phyloP scores from a whole-genome alignment of 1,140 invertebrate species.

The Eriocheir sinensis region DNA sequence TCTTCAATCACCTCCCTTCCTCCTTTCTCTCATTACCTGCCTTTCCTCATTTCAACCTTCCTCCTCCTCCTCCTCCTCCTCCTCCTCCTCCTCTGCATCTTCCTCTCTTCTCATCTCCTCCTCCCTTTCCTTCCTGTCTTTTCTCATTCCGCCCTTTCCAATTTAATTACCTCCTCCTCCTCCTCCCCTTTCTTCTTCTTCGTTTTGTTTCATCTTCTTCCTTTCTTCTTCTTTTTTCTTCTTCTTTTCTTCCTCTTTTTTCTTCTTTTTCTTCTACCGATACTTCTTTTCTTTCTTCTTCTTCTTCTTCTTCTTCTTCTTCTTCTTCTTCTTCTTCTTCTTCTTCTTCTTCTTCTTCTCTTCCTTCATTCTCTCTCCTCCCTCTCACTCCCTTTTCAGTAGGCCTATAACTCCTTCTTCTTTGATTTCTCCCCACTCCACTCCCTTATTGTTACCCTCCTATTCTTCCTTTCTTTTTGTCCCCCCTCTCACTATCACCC shows the following conservation, averaged over 20 bases:
- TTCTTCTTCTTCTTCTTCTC: background rate
- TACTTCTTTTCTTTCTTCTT: background rate
- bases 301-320: background rate
- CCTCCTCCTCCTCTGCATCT: too few species aligned
- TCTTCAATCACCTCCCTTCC: too few species aligned
- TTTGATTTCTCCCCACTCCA: background rate
- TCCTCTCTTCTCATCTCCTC: too few species aligned
- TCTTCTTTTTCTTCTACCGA: background rate
- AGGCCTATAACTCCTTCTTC: too few species aligned
- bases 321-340: background rate
- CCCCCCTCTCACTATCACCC: too few species aligned
- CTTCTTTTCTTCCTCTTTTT: background rate
- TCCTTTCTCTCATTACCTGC: too few species aligned
- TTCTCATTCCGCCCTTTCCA: too few species aligned
- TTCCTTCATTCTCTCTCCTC: too few species aligned
- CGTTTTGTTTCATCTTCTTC: background rate
- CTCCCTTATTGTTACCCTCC: background rate
- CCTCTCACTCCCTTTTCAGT: background rate
- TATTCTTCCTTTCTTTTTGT: background rate
- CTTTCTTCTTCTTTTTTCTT: slow-evolving; percentile 1
- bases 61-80: too few species aligned
- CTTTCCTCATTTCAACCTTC: too few species aligned
- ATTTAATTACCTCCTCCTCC: background rate
- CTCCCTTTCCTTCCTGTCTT: too few species aligned
- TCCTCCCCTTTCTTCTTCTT: background rate